These are phyloP conservation scores for Drosophila anomalata DNA, from an alignment of 2,888 invertebrate genomes.

Conservation along the genomic window DNA sequence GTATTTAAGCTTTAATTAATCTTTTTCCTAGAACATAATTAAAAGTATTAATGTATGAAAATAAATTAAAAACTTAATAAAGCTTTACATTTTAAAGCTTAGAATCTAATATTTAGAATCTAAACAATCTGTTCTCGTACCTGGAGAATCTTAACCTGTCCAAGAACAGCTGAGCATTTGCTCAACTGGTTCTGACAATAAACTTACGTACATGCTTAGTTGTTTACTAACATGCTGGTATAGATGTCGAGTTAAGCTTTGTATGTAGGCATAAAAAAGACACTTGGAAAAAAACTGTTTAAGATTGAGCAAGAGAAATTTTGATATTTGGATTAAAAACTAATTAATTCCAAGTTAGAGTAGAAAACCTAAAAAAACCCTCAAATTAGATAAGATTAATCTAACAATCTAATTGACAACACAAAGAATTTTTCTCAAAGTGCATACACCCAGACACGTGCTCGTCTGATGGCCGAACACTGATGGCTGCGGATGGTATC, in stretches of 20 bases:
- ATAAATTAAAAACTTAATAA: no score
- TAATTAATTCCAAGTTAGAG: no score
- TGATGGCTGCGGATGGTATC: conserved; percentile 27
- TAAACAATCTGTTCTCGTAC: neutral
- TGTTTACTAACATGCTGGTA: conserved; percentile 1
- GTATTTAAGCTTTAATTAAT: no score
- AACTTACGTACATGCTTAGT: conserved; percentile 3
- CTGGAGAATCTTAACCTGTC: neutral
- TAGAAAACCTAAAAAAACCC: no score
- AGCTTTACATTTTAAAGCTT: no score
- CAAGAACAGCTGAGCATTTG: conserved; percentile 6
- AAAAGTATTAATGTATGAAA: no score
- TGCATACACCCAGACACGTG: conserved; percentile 29
- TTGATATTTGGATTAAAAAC: no score
- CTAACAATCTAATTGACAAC: no score
- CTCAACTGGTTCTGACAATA: conserved; percentile 8
- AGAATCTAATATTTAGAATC: no score
- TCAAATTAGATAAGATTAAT: no score
- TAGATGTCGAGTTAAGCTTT: conserved; percentile 1
- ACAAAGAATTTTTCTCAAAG: neutral
- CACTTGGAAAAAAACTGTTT: conserved; percentile 2
- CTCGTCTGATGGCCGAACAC: conserved; percentile 12
- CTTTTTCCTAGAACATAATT: no score
- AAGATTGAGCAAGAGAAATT: no score
- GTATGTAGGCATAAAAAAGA: neutral